A percentile compares a stretch with the other conserved stretches of the same genome.
Conservation (phyloP, 2,113 vertebrate species). For the Melanostigma gelatinosum region DNA sequence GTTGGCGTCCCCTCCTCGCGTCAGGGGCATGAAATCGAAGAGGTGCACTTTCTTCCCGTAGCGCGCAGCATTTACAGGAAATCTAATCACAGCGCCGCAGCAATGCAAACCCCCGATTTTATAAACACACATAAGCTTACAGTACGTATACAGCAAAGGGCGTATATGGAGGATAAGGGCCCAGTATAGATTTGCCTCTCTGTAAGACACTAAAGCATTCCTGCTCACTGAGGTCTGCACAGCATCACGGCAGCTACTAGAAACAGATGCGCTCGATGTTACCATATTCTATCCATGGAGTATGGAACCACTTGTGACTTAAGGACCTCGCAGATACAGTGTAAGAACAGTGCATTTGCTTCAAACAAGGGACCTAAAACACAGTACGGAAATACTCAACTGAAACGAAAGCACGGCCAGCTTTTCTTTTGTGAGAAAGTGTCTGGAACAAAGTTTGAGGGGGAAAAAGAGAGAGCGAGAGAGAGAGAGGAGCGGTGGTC, state of each 20-base stretch:
- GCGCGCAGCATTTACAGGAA: slow-evolving; percentile 70
- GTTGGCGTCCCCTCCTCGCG: slow-evolving; percentile 14
- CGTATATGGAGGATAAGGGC: slow-evolving; percentile 45
- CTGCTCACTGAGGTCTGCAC: slow-evolving; percentile 66
- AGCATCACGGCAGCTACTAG: slow-evolving; percentile 55
- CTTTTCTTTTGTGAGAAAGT: neutral
- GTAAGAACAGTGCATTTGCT: slow-evolving; percentile 10
- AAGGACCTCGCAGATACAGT: slow-evolving; percentile 14
- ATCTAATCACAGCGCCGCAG: slow-evolving; percentile 66
- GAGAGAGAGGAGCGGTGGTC: neutral
- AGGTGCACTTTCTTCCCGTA: slow-evolving; percentile 55
- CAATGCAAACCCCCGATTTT: slow-evolving; percentile 49
- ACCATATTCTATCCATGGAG: slow-evolving; percentile 26
- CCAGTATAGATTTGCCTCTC: slow-evolving; percentile 48
- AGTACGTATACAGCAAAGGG: slow-evolving; percentile 35
- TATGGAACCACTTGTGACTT: slow-evolving; percentile 24
- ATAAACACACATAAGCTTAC: slow-evolving; percentile 62
- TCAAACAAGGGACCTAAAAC: slow-evolving; percentile 36
- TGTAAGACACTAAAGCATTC: slow-evolving; percentile 66
- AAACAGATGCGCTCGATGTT: slow-evolving; percentile 71
- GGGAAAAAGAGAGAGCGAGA: neutral
- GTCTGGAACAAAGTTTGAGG: slow-evolving; percentile 11
- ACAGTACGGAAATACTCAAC: slow-evolving; percentile 20
- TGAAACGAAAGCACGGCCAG: slow-evolving; percentile 6
- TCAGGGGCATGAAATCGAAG: slow-evolving; percentile 57